These are phyloP conservation scores for Ennomos erosarius DNA, from an alignment of 2,888 invertebrate genomes.

Conservation along the genomic window DNA sequence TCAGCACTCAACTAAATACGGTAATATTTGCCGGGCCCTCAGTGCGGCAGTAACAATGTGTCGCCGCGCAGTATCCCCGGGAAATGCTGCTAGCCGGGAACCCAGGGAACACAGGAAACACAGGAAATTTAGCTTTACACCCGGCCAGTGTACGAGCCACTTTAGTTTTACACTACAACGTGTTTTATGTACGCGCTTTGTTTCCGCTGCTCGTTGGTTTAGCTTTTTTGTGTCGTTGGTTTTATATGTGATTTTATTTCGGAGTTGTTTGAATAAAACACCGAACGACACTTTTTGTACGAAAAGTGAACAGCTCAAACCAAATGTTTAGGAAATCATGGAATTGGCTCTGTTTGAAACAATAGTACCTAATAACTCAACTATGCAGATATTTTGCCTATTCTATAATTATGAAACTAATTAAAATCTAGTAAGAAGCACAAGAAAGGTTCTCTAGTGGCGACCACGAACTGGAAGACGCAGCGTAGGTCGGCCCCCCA, in stretches of 20 bases:
- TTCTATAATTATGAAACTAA: too few species aligned
- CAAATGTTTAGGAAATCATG: too few species aligned
- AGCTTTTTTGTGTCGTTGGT: slow-evolving; percentile 10
- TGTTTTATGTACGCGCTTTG: slow-evolving; percentile 23
- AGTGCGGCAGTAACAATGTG: slow-evolving; percentile 34
- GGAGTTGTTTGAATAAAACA: not conserved
- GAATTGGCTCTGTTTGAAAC: too few species aligned
- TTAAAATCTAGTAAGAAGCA: too few species aligned
- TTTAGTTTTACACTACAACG: slow-evolving; percentile 19
- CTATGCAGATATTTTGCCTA: too few species aligned
- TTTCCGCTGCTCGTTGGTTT: slow-evolving; percentile 13
- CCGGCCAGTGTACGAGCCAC: slow-evolving; percentile 13
- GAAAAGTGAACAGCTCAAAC: too few species aligned
- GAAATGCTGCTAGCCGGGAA: not conserved
- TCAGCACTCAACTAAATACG: slow-evolving; percentile 41
- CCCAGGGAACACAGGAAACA: not conserved
- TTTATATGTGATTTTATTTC: slow-evolving; percentile 21
- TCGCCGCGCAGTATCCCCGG: slow-evolving; percentile 18
- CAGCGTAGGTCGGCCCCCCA: too few species aligned
- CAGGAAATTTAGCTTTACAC: slow-evolving; percentile 13
- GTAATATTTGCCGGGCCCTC: slow-evolving; percentile 42
- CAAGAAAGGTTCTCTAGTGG: too few species aligned
- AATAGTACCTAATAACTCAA: too few species aligned
- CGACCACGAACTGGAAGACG: too few species aligned
- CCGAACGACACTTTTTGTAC: too few species aligned